Evolutionary conservation across 2,113 vertebrate species (phyloP).

Genomic region (Prunella himalayana): DNA sequence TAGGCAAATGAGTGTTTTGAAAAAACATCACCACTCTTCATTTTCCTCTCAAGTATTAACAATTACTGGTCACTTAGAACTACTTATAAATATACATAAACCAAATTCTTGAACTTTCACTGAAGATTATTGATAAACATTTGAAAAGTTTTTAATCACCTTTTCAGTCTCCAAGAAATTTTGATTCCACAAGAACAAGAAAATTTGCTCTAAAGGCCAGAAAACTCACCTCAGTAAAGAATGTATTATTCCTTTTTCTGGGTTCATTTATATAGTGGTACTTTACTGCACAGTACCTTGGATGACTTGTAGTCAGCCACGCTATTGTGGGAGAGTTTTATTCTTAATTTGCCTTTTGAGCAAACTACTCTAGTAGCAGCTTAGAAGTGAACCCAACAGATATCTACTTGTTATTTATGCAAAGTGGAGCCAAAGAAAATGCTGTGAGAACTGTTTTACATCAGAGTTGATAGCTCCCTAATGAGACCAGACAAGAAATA

Average conservation of each 20-base stretch:
- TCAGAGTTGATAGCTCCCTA: background rate
- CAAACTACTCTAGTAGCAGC: background rate
- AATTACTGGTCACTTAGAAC: background rate
- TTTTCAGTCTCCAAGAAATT: background rate
- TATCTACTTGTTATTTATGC: background rate
- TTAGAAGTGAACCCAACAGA: background rate
- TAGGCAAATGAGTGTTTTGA: background rate
- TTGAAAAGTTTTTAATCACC: background rate
- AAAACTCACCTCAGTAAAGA: background rate
- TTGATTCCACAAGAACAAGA: background rate
- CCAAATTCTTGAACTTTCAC: background rate
- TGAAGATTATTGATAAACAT: background rate
- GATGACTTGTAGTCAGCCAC: background rate
- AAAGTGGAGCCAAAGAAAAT: background rate
- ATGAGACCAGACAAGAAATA: background rate
- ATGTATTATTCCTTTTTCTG: background rate
- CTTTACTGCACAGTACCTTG: background rate
- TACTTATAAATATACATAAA: background rate
- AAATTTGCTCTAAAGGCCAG: background rate
- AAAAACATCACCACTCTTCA: background rate
- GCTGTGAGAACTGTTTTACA: background rate
- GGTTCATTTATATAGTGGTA: background rate
- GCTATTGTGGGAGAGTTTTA: background rate
- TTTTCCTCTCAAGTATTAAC: background rate
- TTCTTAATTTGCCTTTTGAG: background rate